phyloP scores from a whole-genome alignment of 2,797 vertebrate genomes.

The Zalophus californianus region DNA sequence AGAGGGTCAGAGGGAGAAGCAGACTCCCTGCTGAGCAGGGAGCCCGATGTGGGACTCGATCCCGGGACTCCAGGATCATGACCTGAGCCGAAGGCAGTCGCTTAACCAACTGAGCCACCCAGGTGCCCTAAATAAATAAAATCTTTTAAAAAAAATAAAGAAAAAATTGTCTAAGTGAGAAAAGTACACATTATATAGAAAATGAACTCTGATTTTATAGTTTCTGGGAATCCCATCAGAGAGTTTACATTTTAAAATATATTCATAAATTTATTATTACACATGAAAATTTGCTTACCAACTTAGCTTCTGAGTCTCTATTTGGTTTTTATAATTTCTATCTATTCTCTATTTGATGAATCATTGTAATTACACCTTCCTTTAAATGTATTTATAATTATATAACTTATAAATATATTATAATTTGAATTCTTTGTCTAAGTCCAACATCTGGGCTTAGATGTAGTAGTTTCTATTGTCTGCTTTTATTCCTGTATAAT shows the following conservation, averaged over 20 bases:
- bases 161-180: not conserved
- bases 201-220: not conserved
- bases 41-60: too few species aligned
- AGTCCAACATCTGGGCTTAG: not conserved
- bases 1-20: too few species aligned
- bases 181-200: not conserved
- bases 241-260: not conserved
- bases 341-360: not conserved
- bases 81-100: too few species aligned
- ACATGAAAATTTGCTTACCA: constrained; percentile 15
- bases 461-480: not conserved
- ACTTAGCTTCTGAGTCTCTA: constrained; percentile 10
- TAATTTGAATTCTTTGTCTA: not conserved
- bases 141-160: too few species aligned
- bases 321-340: not conserved
- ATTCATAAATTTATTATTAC: not conserved
- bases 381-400: constrained; percentile 20
- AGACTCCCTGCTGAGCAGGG: too few species aligned
- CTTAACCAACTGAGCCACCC: too few species aligned
- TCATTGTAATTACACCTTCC: not conserved
- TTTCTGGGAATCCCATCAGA: not conserved
- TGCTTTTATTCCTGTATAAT: not conserved
- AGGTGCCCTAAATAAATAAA: too few species aligned
- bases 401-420: not conserved
- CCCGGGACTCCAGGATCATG: too few species aligned